Conservation (phyloP, 2,888 invertebrate genomes). For the Caenorhabditis imperialis region DNA sequence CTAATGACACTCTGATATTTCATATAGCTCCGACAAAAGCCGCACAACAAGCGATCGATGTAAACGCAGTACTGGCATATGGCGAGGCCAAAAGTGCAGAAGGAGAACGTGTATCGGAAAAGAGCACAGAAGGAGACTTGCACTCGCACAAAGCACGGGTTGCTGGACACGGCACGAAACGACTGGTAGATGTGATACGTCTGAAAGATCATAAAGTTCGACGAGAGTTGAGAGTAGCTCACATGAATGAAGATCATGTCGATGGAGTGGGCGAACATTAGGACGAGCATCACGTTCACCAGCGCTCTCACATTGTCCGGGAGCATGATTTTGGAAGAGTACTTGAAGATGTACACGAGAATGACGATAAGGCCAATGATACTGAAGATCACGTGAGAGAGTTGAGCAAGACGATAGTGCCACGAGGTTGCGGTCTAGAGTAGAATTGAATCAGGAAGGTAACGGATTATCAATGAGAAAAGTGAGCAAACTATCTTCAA, state of each 20-base stretch:
- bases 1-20: constrained; percentile 22
- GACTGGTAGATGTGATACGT: constrained; percentile 29
- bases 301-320: constrained; percentile 28
- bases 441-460: too few species aligned
- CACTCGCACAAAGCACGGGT: constrained; percentile 30
- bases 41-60: constrained; percentile 28
- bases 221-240: constrained; percentile 3
- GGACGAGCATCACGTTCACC: constrained; percentile 22
- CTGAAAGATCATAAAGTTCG: constrained; percentile 10
- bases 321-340: constrained; percentile 31
- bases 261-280: constrained; percentile 36
- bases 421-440: constrained; percentile 30
- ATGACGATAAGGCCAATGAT: constrained; percentile 7
- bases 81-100: constrained; percentile 29
- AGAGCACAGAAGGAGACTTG: constrained; percentile 37
- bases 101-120: constrained; percentile 36
- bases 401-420: constrained; percentile 35
- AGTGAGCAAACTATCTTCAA: too few species aligned
- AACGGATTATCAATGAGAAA: too few species aligned
- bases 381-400: constrained; percentile 38
- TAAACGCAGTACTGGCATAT: constrained; percentile 40
- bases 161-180: constrained; percentile 3
- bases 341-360: background rate
- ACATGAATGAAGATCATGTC: constrained; percentile 39
- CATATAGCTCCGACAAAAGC: constrained; percentile 2